Evolutionary conservation across 2,888 invertebrate genomes (phyloP), one percentile per base, ranked within the genome.

Genomic region (Napeogenes inachia): DNA sequence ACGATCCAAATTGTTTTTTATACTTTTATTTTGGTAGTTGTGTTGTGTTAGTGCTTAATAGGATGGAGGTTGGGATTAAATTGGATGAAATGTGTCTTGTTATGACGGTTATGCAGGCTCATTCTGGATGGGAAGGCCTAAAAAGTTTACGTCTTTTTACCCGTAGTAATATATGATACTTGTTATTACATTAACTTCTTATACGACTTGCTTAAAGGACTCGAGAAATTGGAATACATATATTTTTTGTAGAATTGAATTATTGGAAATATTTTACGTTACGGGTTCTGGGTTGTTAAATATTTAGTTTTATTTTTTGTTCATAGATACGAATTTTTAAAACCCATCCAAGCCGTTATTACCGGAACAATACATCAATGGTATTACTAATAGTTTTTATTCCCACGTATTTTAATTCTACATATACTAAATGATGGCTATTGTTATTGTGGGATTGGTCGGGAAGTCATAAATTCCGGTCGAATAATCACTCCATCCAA

Each of bases 391-490:
- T 66, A 56, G 56, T 57, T 60, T 66, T 60, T 60, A 59, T 66
- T 66, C 66, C 64, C 66, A 66, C 66, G 64, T 64, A 59, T 64
- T 66, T 68, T 66, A 64, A 63, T 66, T 66, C 59, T 60, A 64
- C 66, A 60, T 62, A 62, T 65, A 66, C 65, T 59, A 62, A 67
- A 60, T 61, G 71, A 58, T 68, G 71, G 46, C 71, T 70, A 76
- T 79, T 78, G 80, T 77, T 75, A 71, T 66, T 70, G 70, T 65
- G 71, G 79, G 77, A 73, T 74, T 71, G 73, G 68, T 73, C 70
- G 73, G 74, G 72, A 73, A 71, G 70, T 66, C 72, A 79, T 84
- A 80, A 81, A 83, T 76, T 80, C 76, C 79, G 76, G 70, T 75
- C 70, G 72, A 77, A 73, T 79, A 77, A 78, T 76, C 73, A 72